phyloP scores from a whole-genome alignment of 2,888 invertebrate species.

The Busseola fusca region DNA sequence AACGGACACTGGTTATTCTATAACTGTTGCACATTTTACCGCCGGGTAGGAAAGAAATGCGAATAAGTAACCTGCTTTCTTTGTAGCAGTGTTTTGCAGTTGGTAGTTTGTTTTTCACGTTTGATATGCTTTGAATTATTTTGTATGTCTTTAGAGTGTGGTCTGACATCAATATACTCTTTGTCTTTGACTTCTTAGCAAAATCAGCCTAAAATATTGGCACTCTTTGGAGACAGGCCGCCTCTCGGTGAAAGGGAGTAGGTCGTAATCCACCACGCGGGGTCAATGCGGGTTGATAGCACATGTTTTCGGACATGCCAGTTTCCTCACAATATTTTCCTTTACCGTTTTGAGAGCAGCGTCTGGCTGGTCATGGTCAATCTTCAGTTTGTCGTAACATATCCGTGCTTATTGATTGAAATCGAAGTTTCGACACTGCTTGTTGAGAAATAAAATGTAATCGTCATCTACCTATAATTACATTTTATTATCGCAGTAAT shows the following conservation, averaged over 20 bases:
- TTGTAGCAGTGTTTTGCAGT: constrained; percentile 14
- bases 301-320: not conserved
- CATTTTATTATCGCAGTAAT: constrained; percentile 32
- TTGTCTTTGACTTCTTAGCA: not conserved
- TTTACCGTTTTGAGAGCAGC: not conserved
- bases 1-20: not conserved
- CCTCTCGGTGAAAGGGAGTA: not conserved
- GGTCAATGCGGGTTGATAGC: not conserved
- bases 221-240: not conserved
- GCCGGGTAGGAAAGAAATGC: constrained; percentile 22
- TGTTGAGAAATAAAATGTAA: constrained; percentile 11
- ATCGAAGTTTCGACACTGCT: constrained; percentile 5
- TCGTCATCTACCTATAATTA: constrained; percentile 9
- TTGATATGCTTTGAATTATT: constrained; percentile 23
- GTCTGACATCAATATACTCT: not conserved
- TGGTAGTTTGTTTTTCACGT: constrained; percentile 18
- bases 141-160: not conserved
- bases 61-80: constrained; percentile 33
- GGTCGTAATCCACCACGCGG: not conserved
- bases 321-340: not conserved
- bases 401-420: not conserved
- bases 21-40: constrained; percentile 2
- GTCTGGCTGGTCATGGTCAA: not conserved
- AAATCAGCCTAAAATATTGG: not conserved
- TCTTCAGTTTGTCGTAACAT: too few relatives aligned